Evolutionary conservation across 35 echinoderm and acorn worm genomes (phyloP).

Genomic region (Holothuria glaberrima): DNA sequence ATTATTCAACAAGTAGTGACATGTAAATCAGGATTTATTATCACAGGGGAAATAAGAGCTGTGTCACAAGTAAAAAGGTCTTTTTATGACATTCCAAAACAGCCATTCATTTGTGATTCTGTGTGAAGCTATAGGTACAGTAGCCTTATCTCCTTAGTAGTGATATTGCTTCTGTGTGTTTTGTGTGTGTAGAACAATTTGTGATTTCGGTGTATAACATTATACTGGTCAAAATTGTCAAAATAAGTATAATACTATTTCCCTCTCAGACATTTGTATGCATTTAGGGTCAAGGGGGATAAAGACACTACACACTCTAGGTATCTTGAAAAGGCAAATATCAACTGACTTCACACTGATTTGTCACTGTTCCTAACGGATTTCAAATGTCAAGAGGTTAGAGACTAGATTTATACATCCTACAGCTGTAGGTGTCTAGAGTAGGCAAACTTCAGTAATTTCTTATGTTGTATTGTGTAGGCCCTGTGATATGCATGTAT

Average conservation of each 20-base stretch:
- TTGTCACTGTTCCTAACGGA: not conserved
- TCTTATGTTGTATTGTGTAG: no score
- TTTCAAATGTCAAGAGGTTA: not conserved
- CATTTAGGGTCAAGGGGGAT: not conserved
- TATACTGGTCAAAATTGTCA: not conserved
- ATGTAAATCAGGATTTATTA: no score
- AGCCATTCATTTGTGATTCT: not conserved
- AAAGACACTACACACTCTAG: not conserved
- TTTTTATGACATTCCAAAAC: not conserved
- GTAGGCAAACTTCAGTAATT: no score
- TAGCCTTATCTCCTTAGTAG: not conserved
- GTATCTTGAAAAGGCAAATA: not conserved
- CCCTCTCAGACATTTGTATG: not conserved
- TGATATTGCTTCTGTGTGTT: conserved; percentile 1
- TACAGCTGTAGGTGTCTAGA: no score
- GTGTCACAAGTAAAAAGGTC: not conserved
- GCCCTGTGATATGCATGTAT: no score
- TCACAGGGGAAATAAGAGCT: no score
- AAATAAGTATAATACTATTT: not conserved
- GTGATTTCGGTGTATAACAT: not conserved
- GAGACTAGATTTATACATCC: not conserved
- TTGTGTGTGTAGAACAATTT: not conserved
- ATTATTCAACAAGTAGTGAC: no score
- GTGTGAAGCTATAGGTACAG: not conserved
- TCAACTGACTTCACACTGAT: conserved; percentile 1